These are phyloP conservation scores for Orchestia grillus DNA, from an alignment of 1,140 invertebrate genomes.

Conservation along the genomic window DNA sequence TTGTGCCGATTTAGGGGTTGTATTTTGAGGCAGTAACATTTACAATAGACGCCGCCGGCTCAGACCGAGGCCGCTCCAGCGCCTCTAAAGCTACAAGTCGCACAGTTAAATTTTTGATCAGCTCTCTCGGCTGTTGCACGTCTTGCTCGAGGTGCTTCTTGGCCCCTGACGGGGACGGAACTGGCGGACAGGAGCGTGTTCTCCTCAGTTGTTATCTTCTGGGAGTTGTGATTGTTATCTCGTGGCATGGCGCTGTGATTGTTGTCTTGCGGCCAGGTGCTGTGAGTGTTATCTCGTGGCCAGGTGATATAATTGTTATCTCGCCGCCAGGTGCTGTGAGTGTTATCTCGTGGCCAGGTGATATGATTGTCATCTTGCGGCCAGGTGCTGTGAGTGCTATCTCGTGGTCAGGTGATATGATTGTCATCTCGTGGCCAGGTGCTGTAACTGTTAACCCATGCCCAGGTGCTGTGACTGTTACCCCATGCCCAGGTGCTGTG, in stretches of 20 bases:
- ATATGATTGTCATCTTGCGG: not conserved
- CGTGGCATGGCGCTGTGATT: not conserved
- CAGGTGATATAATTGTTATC: not conserved
- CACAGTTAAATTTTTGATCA: conserved; percentile 18
- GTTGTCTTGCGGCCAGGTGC: not conserved
- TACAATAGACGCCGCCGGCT: not conserved
- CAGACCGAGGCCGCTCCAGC: not conserved
- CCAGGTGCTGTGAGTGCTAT: not conserved
- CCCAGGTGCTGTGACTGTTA: too few relatives aligned
- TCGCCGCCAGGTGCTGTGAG: not conserved
- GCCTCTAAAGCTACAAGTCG: not conserved
- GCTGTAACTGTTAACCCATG: not conserved
- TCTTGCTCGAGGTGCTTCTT: too few relatives aligned
- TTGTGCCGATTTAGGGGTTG: conserved; percentile 15
- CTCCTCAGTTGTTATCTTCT: not conserved
- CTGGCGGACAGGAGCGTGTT: not conserved
- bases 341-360: not conserved
- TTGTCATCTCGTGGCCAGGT: not conserved
- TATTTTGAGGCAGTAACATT: conserved; percentile 5
- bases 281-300: not conserved
- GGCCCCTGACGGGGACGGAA: too few relatives aligned
- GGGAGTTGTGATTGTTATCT: too few relatives aligned
- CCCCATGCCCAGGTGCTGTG: too few relatives aligned
- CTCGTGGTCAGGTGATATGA: not conserved
- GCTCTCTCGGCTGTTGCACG: not conserved